A percentile compares a stretch with the other conserved stretches of the same genome.
Evolutionary conservation across 2,888 invertebrate species (phyloP).

Genomic region (Zaprionus lineosus): DNA sequence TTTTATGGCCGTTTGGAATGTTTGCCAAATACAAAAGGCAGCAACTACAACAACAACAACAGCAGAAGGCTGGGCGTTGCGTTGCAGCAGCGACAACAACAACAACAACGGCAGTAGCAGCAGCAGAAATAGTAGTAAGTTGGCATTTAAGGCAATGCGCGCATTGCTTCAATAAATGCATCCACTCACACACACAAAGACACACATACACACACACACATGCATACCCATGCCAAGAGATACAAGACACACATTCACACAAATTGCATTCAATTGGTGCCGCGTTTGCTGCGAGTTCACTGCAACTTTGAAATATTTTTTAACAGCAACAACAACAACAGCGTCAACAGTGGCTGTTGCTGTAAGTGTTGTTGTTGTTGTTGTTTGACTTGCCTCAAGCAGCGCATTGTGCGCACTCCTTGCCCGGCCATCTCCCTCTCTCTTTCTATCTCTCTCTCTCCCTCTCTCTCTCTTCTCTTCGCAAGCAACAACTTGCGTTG

Average conservation of each 20-base stretch:
- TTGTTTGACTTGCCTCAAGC: slow-evolving; percentile 68
- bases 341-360: slow-evolving; percentile 23
- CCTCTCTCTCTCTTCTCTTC: too few relatives aligned
- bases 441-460: slow-evolving; percentile 11
- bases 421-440: slow-evolving; percentile 13
- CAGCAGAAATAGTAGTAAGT: slow-evolving; percentile 67
- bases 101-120: slow-evolving; percentile 18
- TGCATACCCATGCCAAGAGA: slow-evolving; percentile 17
- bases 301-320: slow-evolving; percentile 79
- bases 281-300: slow-evolving; percentile 71
- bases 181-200: slow-evolving; percentile 28
- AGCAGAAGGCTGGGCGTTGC: slow-evolving; percentile 14
- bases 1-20: slow-evolving; percentile 75
- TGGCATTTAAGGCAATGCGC: slow-evolving; percentile 79
- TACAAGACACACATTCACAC: slow-evolving; percentile 35
- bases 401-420: slow-evolving; percentile 34
- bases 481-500: slow-evolving; percentile 43
- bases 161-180: slow-evolving; percentile 79
- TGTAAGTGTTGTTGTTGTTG: slow-evolving; percentile 32
- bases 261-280: slow-evolving; percentile 80
- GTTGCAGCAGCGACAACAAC: slow-evolving; percentile 20
- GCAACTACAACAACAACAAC: slow-evolving; percentile 26
- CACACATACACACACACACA: slow-evolving; percentile 22
- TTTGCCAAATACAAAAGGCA: slow-evolving; percentile 59
- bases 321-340: slow-evolving; percentile 60